phyloP scores from a whole-genome alignment of 2,888 invertebrate genomes.

The Boloria euphrosyne region DNA sequence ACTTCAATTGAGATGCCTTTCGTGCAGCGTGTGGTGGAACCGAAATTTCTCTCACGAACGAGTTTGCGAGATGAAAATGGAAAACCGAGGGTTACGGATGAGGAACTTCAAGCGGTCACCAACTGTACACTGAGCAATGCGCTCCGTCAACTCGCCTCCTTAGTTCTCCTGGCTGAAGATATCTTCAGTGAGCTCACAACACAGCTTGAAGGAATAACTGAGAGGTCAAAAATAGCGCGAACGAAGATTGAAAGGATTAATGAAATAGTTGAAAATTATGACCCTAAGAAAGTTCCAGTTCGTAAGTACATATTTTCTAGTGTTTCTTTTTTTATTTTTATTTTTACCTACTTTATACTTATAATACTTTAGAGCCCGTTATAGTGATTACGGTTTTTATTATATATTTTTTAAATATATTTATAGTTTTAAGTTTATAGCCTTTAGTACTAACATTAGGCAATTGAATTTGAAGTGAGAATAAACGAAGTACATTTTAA shows the following conservation, averaged over 20 bases:
- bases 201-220: conserved; percentile 88
- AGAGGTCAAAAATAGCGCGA: conserved; percentile 87
- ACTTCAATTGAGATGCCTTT: conserved; percentile 89
- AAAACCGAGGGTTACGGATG: conserved; percentile 83
- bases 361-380: too few species aligned
- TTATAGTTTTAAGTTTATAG: too few species aligned
- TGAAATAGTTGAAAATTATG: conserved; percentile 87
- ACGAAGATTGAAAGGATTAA: conserved; percentile 87
- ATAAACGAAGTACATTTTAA: too few species aligned
- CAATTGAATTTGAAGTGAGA: too few species aligned
- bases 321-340: conserved; percentile 3
- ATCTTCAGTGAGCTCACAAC: conserved; percentile 91
- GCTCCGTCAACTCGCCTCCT: conserved; percentile 91
- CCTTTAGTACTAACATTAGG: too few species aligned
- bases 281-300: conserved; percentile 95
- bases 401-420: too few species aligned
- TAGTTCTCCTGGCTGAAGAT: conserved; percentile 91
- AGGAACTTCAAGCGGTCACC: conserved; percentile 92
- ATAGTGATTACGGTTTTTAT: too few species aligned
- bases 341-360: neutral
- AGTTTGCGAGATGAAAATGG: conserved; percentile 84
- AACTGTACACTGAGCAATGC: conserved; percentile 93
- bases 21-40: conserved; percentile 91
- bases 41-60: conserved; percentile 88
- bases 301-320: conserved; percentile 87